Base-by-base conservation (phyloP, 2,113 vertebrate species). In the Aplodontia rufa region DNA sequence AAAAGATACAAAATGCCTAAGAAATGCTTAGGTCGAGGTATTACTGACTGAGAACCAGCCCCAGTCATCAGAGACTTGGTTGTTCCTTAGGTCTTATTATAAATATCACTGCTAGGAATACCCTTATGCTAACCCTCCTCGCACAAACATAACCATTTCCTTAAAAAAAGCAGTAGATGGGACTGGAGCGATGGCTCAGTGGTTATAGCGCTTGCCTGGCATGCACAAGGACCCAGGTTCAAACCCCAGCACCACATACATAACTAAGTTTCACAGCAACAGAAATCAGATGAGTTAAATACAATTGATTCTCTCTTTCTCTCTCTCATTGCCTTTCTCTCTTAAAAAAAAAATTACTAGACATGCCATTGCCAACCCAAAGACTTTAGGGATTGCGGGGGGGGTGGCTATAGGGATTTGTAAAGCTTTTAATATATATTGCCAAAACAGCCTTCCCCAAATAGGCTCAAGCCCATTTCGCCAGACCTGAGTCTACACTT, bases 101-200 rank as follows among this genome's bases (percentile, higher is more conserved):
- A 78, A 90, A 22, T 42, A 84, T 55, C 32, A 28, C 35, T 8
- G 47, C 47, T 28, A 55, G 35, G 69, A 30, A 87, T 51, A 88
- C 8, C 66, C 37, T 22, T 83, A 45, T 32, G 78, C 47, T 74
- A 72, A 91, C 69, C 4, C 75, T 79, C 19, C 30, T 32, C 28
- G 35, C 45, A 78, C 28, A 81, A 88, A 94, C 45, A 81, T 5
- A 3, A 89, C 58, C 55, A 22, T 40, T 85, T 85, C 72, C 66
- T 85, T 45, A 75, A 94, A 76, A 96, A 86, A 86, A 90, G 11
- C 49, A 95, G n/a, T n/a, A n/a, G n/a, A n/a, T n/a, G n/a, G n/a
- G n/a, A n/a, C n/a, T n/a, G n/a, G n/a, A n/a, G n/a, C n/a, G n/a
- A n/a, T n/a, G n/a, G n/a, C n/a, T n/a, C n/a, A n/a, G n/a, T n/a